These are phyloP conservation scores for Drosophila paulistorum DNA, from an alignment of 1,140 invertebrate species.

Conservation along the genomic window DNA sequence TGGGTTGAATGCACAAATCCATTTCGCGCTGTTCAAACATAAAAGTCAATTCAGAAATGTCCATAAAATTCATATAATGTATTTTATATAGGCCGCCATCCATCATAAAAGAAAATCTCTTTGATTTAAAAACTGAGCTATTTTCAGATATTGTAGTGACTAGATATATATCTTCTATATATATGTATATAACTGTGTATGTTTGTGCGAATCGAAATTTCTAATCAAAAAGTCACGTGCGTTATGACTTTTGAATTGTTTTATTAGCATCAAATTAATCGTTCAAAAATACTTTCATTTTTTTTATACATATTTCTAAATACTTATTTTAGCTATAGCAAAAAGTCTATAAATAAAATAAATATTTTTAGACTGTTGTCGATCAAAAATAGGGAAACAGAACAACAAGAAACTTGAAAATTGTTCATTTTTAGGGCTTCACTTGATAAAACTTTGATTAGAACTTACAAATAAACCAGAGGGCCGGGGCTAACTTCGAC, in stretches of 20 bases:
- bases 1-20: constrained; percentile 13
- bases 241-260: background rate
- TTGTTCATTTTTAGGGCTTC: too few relatives aligned
- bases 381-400: too few relatives aligned
- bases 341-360: too few relatives aligned
- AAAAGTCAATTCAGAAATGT: background rate
- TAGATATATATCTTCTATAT: background rate
- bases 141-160: constrained; percentile 8
- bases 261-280: background rate
- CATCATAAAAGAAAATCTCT: constrained; percentile 4
- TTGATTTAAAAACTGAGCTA: background rate
- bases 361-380: too few relatives aligned
- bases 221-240: constrained; percentile 10
- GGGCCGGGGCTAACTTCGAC: too few relatives aligned
- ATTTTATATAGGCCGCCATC: background rate
- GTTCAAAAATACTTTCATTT: too few relatives aligned
- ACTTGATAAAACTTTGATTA: too few relatives aligned
- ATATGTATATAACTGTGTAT: constrained; percentile 16
- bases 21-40: background rate
- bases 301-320: too few relatives aligned
- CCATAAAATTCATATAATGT: background rate
- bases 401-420: too few relatives aligned
- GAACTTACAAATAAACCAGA: too few relatives aligned
- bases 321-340: too few relatives aligned
- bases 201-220: background rate